Conservation (phyloP, 2,888 invertebrate genomes). For the Drosophila borealis region DNA sequence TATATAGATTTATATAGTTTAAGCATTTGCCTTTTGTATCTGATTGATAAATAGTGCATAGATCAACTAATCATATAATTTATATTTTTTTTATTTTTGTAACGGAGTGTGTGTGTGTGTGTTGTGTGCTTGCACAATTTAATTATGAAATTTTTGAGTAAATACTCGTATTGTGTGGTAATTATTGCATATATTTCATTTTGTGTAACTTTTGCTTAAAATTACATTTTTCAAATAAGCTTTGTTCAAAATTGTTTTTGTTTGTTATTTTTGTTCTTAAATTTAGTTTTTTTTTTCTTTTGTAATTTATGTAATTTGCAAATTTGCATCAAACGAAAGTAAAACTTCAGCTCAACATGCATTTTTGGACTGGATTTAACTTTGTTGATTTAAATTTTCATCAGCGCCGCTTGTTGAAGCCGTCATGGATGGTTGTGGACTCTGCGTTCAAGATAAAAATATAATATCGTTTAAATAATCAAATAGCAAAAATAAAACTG, state of each 20-base stretch:
- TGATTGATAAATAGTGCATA: conserved; percentile 74
- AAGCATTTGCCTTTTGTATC: conserved; percentile 55
- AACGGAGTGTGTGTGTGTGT: conserved; percentile 34
- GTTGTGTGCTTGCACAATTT: conserved; percentile 47
- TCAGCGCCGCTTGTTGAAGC: conserved; percentile 88
- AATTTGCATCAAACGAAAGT: conserved; percentile 45
- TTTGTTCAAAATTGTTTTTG: conserved; percentile 32
- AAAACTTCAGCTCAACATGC: conserved; percentile 67
- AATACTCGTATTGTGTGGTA: conserved; percentile 47
- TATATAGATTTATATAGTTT: conserved; percentile 60
- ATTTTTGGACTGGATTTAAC: conserved; percentile 76
- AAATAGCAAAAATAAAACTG: conserved; percentile 53
- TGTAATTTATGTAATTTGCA: conserved; percentile 20
- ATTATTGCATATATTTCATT: conserved; percentile 50
- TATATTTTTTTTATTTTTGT: conserved; percentile 32
- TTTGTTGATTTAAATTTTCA: conserved; percentile 90
- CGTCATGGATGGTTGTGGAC: conserved; percentile 88
- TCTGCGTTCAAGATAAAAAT: conserved; percentile 86
- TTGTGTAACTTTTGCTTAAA: conserved; percentile 56
- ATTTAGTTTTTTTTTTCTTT: conserved; percentile 16
- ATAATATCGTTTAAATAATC: conserved; percentile 64
- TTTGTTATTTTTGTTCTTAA: conserved; percentile 12
- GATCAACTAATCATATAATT: conserved; percentile 74
- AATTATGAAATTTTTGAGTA: conserved; percentile 41
- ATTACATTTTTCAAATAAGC: conserved; percentile 62